Base-by-base conservation (phyloP, 2,888 invertebrate genomes). In the Drosophila eohydei region DNA sequence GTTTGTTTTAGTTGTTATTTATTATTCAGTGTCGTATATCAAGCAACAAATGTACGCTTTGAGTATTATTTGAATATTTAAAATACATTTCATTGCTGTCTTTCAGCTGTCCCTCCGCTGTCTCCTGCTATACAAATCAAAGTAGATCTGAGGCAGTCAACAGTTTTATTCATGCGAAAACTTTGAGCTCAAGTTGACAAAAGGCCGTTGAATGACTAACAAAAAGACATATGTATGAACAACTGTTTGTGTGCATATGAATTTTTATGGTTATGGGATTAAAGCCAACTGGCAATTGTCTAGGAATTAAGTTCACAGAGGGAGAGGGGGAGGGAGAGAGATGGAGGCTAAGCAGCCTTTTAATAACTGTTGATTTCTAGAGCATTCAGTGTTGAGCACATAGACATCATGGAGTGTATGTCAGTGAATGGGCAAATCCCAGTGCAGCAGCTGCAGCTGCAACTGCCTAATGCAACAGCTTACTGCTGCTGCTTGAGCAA, bases 391-490 rank as follows among this genome's bases (percentile, higher is more conserved):
- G 70, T 71, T 73, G 76, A 83, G 64, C 73, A 66, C 60, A 83
- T 72, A 73, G 68, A 71, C 77, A 80, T 80, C 76, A 76, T 72
- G 67, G 65, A 48, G 58, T 21, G 50, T 50, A 21, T 32, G 32
- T 21, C 32, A 30, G 50, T 34, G 32, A 32, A n/a, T 50, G 32
- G 16, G 32, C 81, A 50, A 50, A 50, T 26, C 52, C 36, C 38
- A 52, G 26, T 32, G 52, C 64, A 43, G 74, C 79, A 76, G 50
- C 57, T 34, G 74, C 79, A 61, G 52, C 56, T 84, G 55, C 55
- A 55, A 80, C 76, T 67, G 57, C 59, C 88, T 83, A 81, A 78
- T 83, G 81, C 88, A 40, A 48, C 60, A 73, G 89, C 89, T 88
- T 86, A 75, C 41, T 54, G 71, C 61, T 21, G n/a, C 65, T 21